phyloP scores from a whole-genome alignment of 2,888 invertebrate genomes.

The Branchipolynoe longqiensis region DNA sequence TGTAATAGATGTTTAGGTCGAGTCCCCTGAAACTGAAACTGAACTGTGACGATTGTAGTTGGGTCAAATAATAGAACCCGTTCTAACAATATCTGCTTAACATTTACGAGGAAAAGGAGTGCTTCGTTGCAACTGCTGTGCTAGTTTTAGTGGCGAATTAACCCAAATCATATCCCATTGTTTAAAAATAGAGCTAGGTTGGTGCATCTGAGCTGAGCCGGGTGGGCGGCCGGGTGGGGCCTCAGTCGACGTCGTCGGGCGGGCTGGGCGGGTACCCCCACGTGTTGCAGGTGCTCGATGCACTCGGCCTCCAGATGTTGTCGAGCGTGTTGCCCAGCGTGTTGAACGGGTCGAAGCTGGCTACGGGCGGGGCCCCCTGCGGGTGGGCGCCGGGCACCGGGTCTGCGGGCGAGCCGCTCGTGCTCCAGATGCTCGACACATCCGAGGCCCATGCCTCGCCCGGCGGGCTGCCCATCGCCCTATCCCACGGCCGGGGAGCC shows the following conservation, averaged over 20 bases:
- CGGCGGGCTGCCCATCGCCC: not conserved
- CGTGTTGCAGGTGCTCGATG: slow-evolving; percentile 33
- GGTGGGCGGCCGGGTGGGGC: no score
- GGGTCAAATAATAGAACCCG: no score
- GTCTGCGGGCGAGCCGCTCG: slow-evolving; percentile 17
- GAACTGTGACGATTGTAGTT: no score
- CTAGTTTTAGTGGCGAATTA: not conserved
- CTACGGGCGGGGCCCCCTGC: slow-evolving; percentile 57
- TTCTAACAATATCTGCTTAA: not conserved
- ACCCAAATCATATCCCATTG: not conserved
- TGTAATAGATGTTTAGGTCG: no score
- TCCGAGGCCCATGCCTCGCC: slow-evolving; percentile 38
- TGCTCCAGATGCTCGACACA: slow-evolving; percentile 55
- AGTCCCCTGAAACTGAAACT: no score
- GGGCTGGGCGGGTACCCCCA: slow-evolving; percentile 28
- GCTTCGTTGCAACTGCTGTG: not conserved
- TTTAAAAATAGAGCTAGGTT: not conserved
- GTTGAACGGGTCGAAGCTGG: slow-evolving; percentile 67
- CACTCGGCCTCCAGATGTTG: slow-evolving; percentile 67
- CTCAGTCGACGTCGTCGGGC: slow-evolving; percentile 20
- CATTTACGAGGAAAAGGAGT: not conserved
- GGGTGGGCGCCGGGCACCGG: not conserved
- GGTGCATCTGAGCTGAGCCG: not conserved
- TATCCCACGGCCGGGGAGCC: slow-evolving; percentile 33
- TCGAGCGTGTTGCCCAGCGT: slow-evolving; percentile 63